Percentiles rank a stretch among this genome's conserved stretches.
Evolutionary conservation across 2,113 vertebrate species (phyloP).

Genomic region (Prinia subflava): DNA sequence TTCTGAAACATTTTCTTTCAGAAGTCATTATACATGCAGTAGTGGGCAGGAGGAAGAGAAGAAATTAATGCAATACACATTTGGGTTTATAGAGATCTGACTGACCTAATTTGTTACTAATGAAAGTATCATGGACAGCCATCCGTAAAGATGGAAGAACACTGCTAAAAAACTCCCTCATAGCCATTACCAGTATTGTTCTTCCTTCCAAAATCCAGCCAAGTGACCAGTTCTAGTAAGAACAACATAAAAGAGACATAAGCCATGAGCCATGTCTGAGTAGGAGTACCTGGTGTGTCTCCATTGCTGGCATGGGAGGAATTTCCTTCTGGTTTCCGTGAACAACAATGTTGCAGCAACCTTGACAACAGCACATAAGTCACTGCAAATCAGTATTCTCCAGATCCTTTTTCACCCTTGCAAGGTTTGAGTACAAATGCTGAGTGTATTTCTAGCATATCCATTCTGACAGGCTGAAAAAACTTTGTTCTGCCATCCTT

Average conservation of each 20-base stretch:
- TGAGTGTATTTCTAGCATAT: neutral
- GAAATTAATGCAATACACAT: neutral
- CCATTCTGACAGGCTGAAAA: neutral
- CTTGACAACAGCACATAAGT: neutral
- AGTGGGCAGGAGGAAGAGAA: neutral
- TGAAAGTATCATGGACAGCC: neutral
- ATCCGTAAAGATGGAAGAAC: neutral
- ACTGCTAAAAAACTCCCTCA: accelerated
- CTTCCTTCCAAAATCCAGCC: neutral
- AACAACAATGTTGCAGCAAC: accelerated
- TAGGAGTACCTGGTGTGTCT: neutral
- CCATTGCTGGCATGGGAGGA: accelerated
- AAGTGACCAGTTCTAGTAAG: neutral
- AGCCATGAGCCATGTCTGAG: neutral
- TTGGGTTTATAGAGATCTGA: neutral
- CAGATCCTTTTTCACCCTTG: neutral
- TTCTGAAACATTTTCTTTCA: neutral
- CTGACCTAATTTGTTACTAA: neutral
- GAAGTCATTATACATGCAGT: neutral
- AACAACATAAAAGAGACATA: neutral
- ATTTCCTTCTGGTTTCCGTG: neutral
- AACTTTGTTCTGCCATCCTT: neutral
- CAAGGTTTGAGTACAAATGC: neutral
- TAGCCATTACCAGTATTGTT: neutral
- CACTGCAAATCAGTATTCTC: neutral